Evolutionary conservation across 2,113 vertebrate genomes (phyloP).

Genomic region (Paratilapia polleni): DNA sequence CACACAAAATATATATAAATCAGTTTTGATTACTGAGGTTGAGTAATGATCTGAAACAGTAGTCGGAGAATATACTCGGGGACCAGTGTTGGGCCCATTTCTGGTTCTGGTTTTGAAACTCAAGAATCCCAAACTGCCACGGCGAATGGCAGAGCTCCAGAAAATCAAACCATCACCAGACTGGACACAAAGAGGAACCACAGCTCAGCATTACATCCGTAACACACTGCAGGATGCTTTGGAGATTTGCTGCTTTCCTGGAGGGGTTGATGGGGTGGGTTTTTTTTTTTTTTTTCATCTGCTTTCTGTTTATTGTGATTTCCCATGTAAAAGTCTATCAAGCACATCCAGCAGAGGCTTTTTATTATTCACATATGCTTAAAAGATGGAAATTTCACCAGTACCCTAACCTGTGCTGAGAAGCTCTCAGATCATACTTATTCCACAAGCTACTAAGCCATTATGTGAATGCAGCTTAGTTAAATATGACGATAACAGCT

Average conservation of each 20-base stretch:
- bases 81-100: constrained; percentile 40
- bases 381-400: constrained; percentile 43
- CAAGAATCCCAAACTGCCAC: constrained; percentile 66
- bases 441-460: constrained; percentile 22
- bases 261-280: not conserved
- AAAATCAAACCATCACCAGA: constrained; percentile 67
- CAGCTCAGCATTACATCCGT: constrained; percentile 42
- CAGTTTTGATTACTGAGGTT: constrained; percentile 69
- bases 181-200: constrained; percentile 47
- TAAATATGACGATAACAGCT: not conserved
- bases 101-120: constrained; percentile 75
- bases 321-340: constrained; percentile 59
- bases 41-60: constrained; percentile 73
- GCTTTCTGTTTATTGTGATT: constrained; percentile 65
- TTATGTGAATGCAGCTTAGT: not conserved
- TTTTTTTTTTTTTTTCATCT: constrained; percentile 43
- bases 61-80: constrained; percentile 51
- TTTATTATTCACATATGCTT: constrained; percentile 64
- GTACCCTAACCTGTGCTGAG: constrained; percentile 24
- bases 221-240: constrained; percentile 41
- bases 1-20: constrained; percentile 61
- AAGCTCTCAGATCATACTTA: constrained; percentile 5
- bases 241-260: constrained; percentile 41
- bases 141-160: constrained; percentile 68
- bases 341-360: constrained; percentile 54